Base-by-base conservation (phyloP, 2,113 vertebrate genomes). In the Pholis gunnellus region DNA sequence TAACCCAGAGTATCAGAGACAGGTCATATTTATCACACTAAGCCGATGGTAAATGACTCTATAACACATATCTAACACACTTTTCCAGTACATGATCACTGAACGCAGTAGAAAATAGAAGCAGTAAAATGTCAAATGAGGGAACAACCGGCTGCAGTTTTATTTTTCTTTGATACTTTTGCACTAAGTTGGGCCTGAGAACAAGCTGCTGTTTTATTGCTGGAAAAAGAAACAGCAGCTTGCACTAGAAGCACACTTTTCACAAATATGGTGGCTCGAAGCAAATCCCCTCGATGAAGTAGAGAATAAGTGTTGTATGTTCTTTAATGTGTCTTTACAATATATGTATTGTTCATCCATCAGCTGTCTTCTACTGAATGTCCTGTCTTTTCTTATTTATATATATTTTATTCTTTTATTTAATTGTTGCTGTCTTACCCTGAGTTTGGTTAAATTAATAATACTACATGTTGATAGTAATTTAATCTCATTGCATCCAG, bases 21-120 rank as follows among this genome's bases (percentile, higher is more conserved):
- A 86, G 84, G 64, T 75, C 82, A 14, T 85, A 92, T 90, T 89
- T 82, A 89, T 94, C 93, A 92, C 86, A 82, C 79, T 31, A 76
- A 87, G 76, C 83, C 85, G 59, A 76, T 75, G 83, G 71, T 86
- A 86, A 87, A 91, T 90, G 85, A 87, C 82, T 38, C 70, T 54
- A 56, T 27, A 54, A 50, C 65, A 75, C 57, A 66, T 60, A 75
- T 14, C 11, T 27, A 10, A 10, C 61, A 80, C 75, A 56, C 70
- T 75, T 82, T 78, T 77, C 50, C 75, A 46, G 46, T 15, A 38
- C 70, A 78, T 72, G 74, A 84, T 79, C 65, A 22, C 59, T 79
- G 76, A 60, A 17, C 31, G 50, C 38, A 65, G 85, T 56, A 66
- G 48, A 34, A 34, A 44, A 44, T 34, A 46, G 27, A 15, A 57